These are phyloP conservation scores for Macaca nemestrina DNA, from an alignment of 2,113 vertebrate species.

Conservation along the genomic window DNA sequence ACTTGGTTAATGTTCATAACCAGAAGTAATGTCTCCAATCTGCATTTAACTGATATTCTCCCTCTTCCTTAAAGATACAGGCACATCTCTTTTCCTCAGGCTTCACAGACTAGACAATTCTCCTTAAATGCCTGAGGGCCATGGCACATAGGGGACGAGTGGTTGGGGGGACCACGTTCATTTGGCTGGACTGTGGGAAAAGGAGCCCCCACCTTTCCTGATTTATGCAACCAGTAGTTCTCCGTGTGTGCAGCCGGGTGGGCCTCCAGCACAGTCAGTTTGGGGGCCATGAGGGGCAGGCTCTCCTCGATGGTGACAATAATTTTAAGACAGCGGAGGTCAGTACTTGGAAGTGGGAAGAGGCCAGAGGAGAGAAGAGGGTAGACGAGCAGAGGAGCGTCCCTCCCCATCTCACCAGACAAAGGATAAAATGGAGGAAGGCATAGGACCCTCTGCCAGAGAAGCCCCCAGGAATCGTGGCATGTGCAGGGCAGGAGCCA, in stretches of 20 bases:
- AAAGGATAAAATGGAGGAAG: background rate
- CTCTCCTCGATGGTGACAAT: too few relatives aligned
- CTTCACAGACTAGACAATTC: background rate
- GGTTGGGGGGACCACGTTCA: background rate
- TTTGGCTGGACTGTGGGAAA: background rate
- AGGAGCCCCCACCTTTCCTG: background rate
- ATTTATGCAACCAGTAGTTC: background rate
- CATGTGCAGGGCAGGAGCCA: background rate
- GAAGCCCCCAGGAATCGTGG: background rate
- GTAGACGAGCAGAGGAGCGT: background rate
- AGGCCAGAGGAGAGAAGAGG: background rate
- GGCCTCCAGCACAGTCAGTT: background rate
- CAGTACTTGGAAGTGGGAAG: background rate
- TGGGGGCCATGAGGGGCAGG: background rate
- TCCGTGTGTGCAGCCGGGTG: rapidly evolving
- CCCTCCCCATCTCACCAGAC: background rate
- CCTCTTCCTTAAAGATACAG: background rate
- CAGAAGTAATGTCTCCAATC: slow-evolving; percentile 4
- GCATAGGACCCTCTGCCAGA: too few relatives aligned
- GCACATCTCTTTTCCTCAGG: background rate
- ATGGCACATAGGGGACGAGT: background rate
- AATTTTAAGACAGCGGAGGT: too few relatives aligned
- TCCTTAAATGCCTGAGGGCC: background rate
- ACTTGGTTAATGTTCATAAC: background rate
- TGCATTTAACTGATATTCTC: background rate